phyloP scores from a whole-genome alignment of 37 sponge, comb jelly and placozoan species.

The Crambe crambe region DNA sequence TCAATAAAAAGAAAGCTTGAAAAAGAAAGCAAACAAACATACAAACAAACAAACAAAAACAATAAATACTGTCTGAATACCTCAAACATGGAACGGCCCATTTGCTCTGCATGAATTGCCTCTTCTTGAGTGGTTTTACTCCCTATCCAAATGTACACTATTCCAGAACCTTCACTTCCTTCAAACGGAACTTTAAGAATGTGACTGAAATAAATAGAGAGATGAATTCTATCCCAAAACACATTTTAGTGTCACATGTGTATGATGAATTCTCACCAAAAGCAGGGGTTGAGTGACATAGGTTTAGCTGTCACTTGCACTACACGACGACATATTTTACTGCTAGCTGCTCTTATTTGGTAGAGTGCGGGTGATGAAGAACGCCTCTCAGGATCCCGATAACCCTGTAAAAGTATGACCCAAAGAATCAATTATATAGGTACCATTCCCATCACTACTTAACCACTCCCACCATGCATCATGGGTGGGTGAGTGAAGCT shows the following conservation, averaged over 20 bases:
- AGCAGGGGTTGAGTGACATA: slow-evolving; percentile 76
- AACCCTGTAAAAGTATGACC: slow-evolving; percentile 37
- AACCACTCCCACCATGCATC: too few relatives aligned
- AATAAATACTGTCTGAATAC: slow-evolving; percentile 12
- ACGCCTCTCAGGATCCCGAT: slow-evolving; percentile 25
- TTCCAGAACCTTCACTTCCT: slow-evolving; percentile 74
- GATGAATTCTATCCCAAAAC: too few relatives aligned
- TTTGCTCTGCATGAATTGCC: slow-evolving; percentile 88
- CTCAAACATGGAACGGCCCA: slow-evolving; percentile 85
- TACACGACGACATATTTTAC: slow-evolving; percentile 74
- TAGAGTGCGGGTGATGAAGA: slow-evolving; percentile 63
- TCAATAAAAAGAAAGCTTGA: too few relatives aligned
- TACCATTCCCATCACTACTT: not conserved
- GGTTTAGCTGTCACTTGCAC: slow-evolving; percentile 78
- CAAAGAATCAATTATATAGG: not conserved
- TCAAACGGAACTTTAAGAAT: slow-evolving; percentile 94
- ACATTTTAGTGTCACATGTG: too few relatives aligned
- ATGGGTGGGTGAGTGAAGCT: too few relatives aligned
- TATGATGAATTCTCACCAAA: slow-evolving; percentile 58
- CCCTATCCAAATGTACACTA: slow-evolving; percentile 97
- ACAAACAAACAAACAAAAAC: too few relatives aligned
- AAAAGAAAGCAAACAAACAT: too few relatives aligned
- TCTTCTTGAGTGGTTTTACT: slow-evolving; percentile 81
- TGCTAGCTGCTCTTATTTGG: slow-evolving; percentile 83
- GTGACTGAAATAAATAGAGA: slow-evolving; percentile 44